Conservation (phyloP, 2,113 vertebrate genomes). For the Lates calcarifer region DNA sequence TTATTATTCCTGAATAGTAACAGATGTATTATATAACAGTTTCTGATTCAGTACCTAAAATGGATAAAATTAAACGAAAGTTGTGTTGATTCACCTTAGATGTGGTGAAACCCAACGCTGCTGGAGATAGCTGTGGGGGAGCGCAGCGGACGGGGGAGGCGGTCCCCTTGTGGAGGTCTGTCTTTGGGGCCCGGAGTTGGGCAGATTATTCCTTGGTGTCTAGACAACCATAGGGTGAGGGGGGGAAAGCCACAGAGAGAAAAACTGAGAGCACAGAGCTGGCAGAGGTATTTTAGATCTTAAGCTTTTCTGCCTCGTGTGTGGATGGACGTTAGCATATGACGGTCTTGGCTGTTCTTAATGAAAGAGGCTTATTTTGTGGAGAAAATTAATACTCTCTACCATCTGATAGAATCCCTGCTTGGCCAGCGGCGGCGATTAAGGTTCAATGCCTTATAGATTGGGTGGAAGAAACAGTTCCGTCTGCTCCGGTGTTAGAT, state of each 20-base stretch:
- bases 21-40: conserved; percentile 52
- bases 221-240: conserved; percentile 60
- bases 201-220: conserved; percentile 64
- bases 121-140: conserved; percentile 31
- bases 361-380: conserved; percentile 57
- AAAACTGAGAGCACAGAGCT: conserved; percentile 23
- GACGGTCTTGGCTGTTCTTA: conserved; percentile 43
- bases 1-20: conserved; percentile 52
- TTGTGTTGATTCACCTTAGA: conserved; percentile 53
- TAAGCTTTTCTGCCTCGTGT: conserved; percentile 44
- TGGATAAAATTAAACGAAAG: conserved; percentile 54
- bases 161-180: conserved; percentile 53
- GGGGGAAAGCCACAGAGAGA: conserved; percentile 40
- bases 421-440: conserved; percentile 39
- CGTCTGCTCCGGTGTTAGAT: conserved; percentile 48
- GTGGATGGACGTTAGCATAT: conserved; percentile 30
- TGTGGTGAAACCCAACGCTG: conserved; percentile 66
- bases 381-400: conserved; percentile 34
- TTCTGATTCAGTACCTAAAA: conserved; percentile 54
- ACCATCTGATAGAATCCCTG: conserved; percentile 41
- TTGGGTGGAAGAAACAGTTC: conserved; percentile 35
- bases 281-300: conserved; percentile 33
- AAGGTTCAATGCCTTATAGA: conserved; percentile 35
- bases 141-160: conserved; percentile 11
- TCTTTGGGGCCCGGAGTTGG: conserved; percentile 62